Evolutionary conservation across 2,797 vertebrate genomes (phyloP), one percentile per base, ranked within the genome.

Genomic region (Pachyuromys duprasi): DNA sequence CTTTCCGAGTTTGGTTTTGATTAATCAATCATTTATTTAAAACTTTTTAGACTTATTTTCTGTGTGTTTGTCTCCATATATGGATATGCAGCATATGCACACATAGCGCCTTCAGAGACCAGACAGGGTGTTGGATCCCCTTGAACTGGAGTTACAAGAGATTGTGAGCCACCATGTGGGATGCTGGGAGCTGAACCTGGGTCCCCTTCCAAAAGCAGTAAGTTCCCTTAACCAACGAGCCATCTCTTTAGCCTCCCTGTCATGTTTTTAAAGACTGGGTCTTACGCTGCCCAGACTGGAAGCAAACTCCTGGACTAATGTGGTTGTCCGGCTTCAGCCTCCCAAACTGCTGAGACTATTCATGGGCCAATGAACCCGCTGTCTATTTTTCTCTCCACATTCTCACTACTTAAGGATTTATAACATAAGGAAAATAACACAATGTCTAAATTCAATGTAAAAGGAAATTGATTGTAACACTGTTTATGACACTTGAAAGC

Each of bases 401-500:
- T 33, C 31, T 49, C 39, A 14, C 13, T 36, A 3, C 8, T 70
- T 28, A 89, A 57, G 79, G 26, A 95, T 93, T 89, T 93, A 75
- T 57, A 79, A 42, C n/a, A 15, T 60, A 81, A 60, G 55, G 36
- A 81, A 81, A 81, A 81, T 36, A 81, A 60, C 22, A 81, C 33
- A 57, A 24, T 60, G 6, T 60, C 55, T 81, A 74, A 83, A 28
- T 75, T 57, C 63, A 70, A 12, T 83, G 49, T 69, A 62, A 90
- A 93, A 88, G 76, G 8, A 83, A 45, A n/a, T 24, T 84, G 86
- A 74, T 36, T 1, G 8, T 78, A 65, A 78, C 63, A 20, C 53
- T 91, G 74, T 95, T 89, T 74, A 63, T 83, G 75, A 91, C n/a
- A 39, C 49, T 42, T 79, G 57, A 82, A 88, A 62, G 22, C 26